These are phyloP conservation scores for Steinernema feltiae DNA, from an alignment of 1,140 invertebrate genomes.

Conservation along the genomic window DNA sequence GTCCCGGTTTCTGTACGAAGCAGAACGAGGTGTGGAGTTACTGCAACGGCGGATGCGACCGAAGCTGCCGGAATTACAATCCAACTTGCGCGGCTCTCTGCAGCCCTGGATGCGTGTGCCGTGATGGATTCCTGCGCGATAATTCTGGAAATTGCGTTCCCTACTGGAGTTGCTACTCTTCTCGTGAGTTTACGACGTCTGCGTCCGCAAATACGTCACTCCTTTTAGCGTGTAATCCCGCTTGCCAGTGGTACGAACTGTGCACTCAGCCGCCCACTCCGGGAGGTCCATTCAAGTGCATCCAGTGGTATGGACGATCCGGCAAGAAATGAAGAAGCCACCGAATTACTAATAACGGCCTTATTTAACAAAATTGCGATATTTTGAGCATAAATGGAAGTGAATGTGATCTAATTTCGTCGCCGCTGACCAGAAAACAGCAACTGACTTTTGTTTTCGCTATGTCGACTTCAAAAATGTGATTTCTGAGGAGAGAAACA, in stretches of 20 bases:
- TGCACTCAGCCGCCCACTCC: not conserved
- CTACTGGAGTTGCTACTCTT: not conserved
- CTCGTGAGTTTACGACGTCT: not conserved
- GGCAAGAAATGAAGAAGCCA: constrained; percentile 17
- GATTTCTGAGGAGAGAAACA: too few relatives aligned
- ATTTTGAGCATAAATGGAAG: too few relatives aligned
- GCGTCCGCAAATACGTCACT: not conserved
- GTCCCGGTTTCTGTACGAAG: not conserved
- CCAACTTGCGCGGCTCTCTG: not conserved
- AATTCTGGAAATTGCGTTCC: not conserved
- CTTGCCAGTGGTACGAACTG: not conserved
- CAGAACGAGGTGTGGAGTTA: not conserved
- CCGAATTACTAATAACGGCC: too few relatives aligned
- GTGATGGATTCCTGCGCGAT: not conserved
- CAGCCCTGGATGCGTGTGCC: not conserved
- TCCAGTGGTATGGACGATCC: not conserved
- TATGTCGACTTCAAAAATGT: too few relatives aligned
- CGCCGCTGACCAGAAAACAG: too few relatives aligned
- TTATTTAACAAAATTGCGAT: too few relatives aligned
- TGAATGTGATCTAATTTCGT: too few relatives aligned
- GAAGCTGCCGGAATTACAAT: not conserved
- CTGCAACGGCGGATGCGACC: not conserved
- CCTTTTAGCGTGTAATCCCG: not conserved
- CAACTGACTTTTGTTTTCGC: too few relatives aligned
- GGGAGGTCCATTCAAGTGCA: not conserved